Percentiles rank a stretch among this genome's conserved stretches.
Conservation (phyloP, 2,888 invertebrate genomes). For the Volucella inanis region DNA sequence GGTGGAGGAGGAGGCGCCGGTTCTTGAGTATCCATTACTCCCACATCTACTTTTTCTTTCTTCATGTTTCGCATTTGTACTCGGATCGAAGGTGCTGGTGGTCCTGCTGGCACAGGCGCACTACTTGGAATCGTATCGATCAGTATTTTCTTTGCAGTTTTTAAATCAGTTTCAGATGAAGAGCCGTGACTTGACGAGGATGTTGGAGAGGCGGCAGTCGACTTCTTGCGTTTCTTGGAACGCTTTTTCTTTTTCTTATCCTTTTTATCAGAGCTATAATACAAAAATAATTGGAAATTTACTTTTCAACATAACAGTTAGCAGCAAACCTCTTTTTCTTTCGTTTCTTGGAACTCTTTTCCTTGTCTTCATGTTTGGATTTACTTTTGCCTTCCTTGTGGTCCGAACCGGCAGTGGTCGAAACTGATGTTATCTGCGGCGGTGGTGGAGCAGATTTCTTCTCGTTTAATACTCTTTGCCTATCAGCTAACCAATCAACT, state of each 20-base stretch:
- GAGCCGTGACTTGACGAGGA: slow-evolving; percentile 78
- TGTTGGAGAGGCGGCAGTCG: slow-evolving; percentile 75
- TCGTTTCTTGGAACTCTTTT: slow-evolving; percentile 84
- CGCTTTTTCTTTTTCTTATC: slow-evolving; percentile 84
- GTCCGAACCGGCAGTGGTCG: slow-evolving; percentile 76
- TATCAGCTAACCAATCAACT: slow-evolving; percentile 92
- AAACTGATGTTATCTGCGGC: slow-evolving; percentile 77
- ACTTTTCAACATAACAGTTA: neutral
- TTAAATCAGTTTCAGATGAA: slow-evolving; percentile 77
- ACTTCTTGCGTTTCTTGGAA: slow-evolving; percentile 83
- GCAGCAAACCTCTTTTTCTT: slow-evolving; percentile 85
- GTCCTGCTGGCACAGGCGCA: slow-evolving; percentile 75
- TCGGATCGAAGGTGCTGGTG: slow-evolving; percentile 85
- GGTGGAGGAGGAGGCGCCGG: slow-evolving; percentile 60
- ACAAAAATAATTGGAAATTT: slow-evolving; percentile 77
- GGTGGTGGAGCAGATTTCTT: slow-evolving; percentile 80
- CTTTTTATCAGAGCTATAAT: slow-evolving; percentile 80
- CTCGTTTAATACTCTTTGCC: slow-evolving; percentile 88
- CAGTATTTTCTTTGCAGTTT: slow-evolving; percentile 52
- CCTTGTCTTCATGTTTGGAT: slow-evolving; percentile 82
- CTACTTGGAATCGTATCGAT: slow-evolving; percentile 43
- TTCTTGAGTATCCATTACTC: slow-evolving; percentile 79
- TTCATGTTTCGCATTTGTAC: slow-evolving; percentile 87
- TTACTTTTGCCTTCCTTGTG: slow-evolving; percentile 83
- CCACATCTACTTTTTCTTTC: slow-evolving; percentile 79